These are phyloP conservation scores for Ariolimax columbianus DNA, from an alignment of 2,888 invertebrate species.

Conservation along the genomic window DNA sequence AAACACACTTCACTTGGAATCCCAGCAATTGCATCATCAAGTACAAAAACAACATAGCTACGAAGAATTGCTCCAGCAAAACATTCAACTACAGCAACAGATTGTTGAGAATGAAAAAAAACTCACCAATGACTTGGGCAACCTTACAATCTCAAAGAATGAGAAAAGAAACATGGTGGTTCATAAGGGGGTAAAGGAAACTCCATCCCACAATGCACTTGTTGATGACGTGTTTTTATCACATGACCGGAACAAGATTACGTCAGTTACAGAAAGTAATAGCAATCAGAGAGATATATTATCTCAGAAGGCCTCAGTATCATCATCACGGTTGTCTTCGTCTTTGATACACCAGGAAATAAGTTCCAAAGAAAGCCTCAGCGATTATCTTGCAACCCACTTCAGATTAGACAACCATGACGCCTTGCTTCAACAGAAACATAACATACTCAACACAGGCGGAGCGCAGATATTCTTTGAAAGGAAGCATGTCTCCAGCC, in stretches of 20 bases:
- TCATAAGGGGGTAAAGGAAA: neutral
- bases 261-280: too few relatives aligned
- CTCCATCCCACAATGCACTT: neutral
- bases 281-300: too few relatives aligned
- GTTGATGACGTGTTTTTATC: neutral
- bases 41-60: neutral
- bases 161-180: neutral
- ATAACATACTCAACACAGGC: neutral
- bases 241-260: neutral
- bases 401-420: neutral
- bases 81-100: neutral
- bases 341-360: neutral
- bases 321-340: neutral
- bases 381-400: neutral
- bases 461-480: neutral
- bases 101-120: slow-evolving; percentile 7
- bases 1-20: neutral
- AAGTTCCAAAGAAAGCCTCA: neutral
- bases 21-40: neutral
- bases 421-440: neutral
- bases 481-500: neutral
- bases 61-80: neutral
- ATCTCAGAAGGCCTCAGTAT: too few relatives aligned
- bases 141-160: neutral
- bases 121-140: neutral